phyloP scores from a whole-genome alignment of 2,113 vertebrate genomes.

The Onychostoma macrolepis region DNA sequence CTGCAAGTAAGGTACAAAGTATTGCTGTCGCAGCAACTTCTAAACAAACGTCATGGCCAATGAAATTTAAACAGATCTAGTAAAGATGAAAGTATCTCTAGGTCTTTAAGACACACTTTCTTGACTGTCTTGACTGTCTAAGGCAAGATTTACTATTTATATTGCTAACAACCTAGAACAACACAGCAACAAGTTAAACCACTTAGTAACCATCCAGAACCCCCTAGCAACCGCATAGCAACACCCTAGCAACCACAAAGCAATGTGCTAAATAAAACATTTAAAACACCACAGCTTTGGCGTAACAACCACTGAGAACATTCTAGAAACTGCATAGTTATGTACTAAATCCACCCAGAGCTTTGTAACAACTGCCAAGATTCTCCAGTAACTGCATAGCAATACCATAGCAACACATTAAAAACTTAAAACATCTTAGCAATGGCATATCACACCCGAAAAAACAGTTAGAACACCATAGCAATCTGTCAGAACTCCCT shows the following conservation, averaged over 20 bases:
- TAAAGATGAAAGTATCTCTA: slow-evolving; percentile 9
- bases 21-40: slow-evolving; percentile 51
- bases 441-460: neutral
- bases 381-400: neutral
- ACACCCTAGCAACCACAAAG: neutral
- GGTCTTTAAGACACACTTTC: neutral
- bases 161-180: neutral
- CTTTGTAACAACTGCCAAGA: neutral
- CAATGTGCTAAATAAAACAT: neutral
- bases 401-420: neutral
- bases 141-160: neutral
- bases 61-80: slow-evolving; percentile 36
- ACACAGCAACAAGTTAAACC: neutral
- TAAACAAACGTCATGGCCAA: slow-evolving; percentile 29
- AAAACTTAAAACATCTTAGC: neutral
- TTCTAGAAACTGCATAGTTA: neutral
- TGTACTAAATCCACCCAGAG: neutral
- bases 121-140: neutral
- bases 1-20: slow-evolving; percentile 54
- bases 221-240: neutral
- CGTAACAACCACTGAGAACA: neutral
- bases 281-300: neutral
- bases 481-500: neutral
- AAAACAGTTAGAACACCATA: neutral
- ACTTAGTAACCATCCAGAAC: neutral